A percentile compares a stretch with the other conserved stretches of the same genome.
phyloP scores from a whole-genome alignment of 2,113 vertebrate species.

The Hiodon tergisus region DNA sequence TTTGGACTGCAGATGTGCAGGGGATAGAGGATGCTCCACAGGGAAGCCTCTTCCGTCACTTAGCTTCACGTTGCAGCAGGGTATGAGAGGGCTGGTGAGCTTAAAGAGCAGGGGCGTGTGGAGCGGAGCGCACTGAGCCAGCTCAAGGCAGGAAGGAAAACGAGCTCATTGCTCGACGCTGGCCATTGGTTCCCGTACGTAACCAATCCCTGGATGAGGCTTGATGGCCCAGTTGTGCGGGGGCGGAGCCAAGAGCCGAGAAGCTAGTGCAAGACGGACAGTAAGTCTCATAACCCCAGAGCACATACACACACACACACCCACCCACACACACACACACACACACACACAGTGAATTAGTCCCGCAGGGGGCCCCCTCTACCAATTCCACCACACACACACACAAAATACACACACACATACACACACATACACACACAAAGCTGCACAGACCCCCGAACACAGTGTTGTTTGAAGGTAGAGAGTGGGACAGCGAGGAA shows the following conservation, averaged over 20 bases:
- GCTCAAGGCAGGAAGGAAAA: constrained; percentile 50
- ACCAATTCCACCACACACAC: not conserved
- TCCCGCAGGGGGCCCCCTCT: not conserved
- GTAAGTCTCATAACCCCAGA: not conserved
- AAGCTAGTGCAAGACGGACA: not conserved
- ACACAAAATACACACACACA: constrained; percentile 7
- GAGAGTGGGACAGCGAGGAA: constrained; percentile 26
- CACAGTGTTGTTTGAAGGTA: not conserved
- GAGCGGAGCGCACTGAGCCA: constrained; percentile 41
- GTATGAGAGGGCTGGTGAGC: constrained; percentile 14
- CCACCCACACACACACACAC: not conserved
- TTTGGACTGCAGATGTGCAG: not conserved
- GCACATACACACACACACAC: not conserved
- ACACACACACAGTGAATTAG: not conserved
- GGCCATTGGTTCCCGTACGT: constrained; percentile 41
- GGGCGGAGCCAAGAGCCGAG: constrained; percentile 14
- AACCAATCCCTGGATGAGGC: constrained; percentile 39
- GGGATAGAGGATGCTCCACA: not conserved
- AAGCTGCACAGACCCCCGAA: not conserved
- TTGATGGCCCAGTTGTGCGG: not conserved
- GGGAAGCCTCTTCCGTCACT: not conserved
- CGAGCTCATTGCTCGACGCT: constrained; percentile 49
- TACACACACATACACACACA: not conserved
- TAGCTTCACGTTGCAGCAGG: not conserved
- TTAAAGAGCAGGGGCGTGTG: constrained; percentile 38